phyloP scores from a whole-genome alignment of 2,113 vertebrate species.

The Scortum barcoo region DNA sequence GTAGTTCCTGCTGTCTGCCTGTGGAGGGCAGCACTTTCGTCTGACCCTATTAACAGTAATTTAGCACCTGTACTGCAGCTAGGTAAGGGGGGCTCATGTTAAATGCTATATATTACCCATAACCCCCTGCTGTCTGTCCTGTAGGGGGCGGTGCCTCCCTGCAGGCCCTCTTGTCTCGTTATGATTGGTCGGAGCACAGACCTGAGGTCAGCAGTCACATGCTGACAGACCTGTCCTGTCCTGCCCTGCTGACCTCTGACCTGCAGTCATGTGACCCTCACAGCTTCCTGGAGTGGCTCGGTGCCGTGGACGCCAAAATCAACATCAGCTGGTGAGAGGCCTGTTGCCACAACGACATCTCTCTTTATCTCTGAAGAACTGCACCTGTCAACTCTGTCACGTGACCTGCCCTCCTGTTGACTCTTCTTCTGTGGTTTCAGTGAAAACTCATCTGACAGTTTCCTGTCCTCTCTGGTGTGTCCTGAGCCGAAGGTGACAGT shows the following conservation, averaged over 20 bases:
- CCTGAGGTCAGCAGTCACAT: slow-evolving; percentile 80
- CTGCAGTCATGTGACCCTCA: slow-evolving; percentile 83
- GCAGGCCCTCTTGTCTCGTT: slow-evolving; percentile 86
- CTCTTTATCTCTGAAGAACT: too few relatives aligned
- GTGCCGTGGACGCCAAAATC: slow-evolving; percentile 84
- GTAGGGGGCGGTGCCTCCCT: slow-evolving; percentile 76
- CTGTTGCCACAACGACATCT: too few relatives aligned
- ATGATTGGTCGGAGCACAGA: slow-evolving; percentile 83
- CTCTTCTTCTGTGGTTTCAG: slow-evolving; percentile 75
- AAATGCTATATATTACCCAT: not conserved
- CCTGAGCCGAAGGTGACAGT: slow-evolving; percentile 83
- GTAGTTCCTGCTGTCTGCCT: too few relatives aligned
- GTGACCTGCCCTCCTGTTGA: accelerated
- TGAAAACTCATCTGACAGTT: slow-evolving; percentile 86
- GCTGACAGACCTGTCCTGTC: slow-evolving; percentile 83
- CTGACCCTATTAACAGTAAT: too few relatives aligned
- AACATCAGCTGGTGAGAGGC: slow-evolving; percentile 85
- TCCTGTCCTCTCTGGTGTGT: slow-evolving; percentile 89
- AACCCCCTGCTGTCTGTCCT: not conserved
- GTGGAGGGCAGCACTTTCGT: too few relatives aligned
- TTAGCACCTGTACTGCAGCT: too few relatives aligned
- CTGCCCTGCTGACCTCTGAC: slow-evolving; percentile 77
- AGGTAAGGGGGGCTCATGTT: too few relatives aligned
- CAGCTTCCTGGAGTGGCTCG: slow-evolving; percentile 92
- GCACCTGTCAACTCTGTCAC: not conserved